These are phyloP conservation scores for Sebastes hopkinsi DNA, from an alignment of 2,797 vertebrate genomes.

Conservation along the genomic window DNA sequence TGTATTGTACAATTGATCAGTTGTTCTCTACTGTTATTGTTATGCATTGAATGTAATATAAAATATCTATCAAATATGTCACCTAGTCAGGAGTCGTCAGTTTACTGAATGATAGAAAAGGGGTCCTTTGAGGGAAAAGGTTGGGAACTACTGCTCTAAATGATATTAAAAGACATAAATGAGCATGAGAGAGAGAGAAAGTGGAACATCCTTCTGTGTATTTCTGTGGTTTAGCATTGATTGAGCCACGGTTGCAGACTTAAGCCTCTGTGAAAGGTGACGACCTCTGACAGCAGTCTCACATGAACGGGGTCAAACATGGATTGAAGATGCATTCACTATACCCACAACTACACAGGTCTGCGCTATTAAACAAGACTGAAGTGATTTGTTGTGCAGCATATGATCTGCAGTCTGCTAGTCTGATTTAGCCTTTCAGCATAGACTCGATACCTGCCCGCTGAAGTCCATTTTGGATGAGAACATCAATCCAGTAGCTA, in stretches of 20 bases:
- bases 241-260: neutral
- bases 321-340: conserved; percentile 33
- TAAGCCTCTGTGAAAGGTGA: conserved; percentile 21
- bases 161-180: neutral
- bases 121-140: too few relatives aligned
- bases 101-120: too few relatives aligned
- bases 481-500: neutral
- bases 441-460: neutral
- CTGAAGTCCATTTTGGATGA: neutral
- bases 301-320: conserved; percentile 29
- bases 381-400: neutral
- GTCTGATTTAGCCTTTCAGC: neutral
- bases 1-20: too few relatives aligned
- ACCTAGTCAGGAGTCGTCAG: too few relatives aligned
- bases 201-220: neutral
- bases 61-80: too few relatives aligned
- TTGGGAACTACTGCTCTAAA: too few relatives aligned
- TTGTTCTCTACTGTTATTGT: neutral
- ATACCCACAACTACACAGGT: neutral
- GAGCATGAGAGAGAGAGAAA: neutral
- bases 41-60: too few relatives aligned
- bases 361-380: conserved; percentile 1
- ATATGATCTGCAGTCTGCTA: neutral
- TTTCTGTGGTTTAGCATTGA: neutral
- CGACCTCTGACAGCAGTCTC: conserved; percentile 25